Conservation (phyloP, 1,140 invertebrate species). For the Aplysia californica region DNA sequence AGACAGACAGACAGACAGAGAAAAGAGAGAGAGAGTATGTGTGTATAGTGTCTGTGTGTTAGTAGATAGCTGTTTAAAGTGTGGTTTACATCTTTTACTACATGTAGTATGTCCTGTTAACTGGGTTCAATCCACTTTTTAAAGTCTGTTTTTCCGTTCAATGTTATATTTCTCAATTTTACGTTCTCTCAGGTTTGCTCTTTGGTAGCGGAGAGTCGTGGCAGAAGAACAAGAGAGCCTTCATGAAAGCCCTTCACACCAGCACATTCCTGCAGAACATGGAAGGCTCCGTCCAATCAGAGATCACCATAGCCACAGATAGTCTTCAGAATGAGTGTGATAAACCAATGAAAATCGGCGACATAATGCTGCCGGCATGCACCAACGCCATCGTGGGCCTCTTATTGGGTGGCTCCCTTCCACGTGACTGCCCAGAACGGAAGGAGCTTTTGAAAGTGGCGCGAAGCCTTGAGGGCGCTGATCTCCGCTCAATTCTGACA, state of each 20-base stretch:
- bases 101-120: too few species aligned
- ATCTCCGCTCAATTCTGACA: slow-evolving; percentile 30
- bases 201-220: slow-evolving; percentile 32
- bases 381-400: slow-evolving; percentile 16
- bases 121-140: background rate
- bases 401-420: slow-evolving; percentile 20
- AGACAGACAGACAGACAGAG: background rate
- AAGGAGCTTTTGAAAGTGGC: slow-evolving; percentile 5
- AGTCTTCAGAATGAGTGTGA: background rate
- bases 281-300: slow-evolving; percentile 21
- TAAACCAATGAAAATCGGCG: slow-evolving; percentile 19
- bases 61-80: background rate
- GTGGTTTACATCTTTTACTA: too few species aligned
- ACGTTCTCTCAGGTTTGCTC: slow-evolving; percentile 25
- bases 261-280: slow-evolving; percentile 7
- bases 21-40: too few species aligned
- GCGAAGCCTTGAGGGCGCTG: slow-evolving; percentile 24
- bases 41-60: background rate
- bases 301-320: background rate
- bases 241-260: slow-evolving; percentile 25
- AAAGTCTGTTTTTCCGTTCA: background rate
- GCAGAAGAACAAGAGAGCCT: slow-evolving; percentile 30
- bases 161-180: background rate
- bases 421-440: slow-evolving; percentile 13
- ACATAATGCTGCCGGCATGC: slow-evolving; percentile 18